Percentiles rank a stretch among this genome's conserved stretches.
These are phyloP conservation scores for Nebria brevicollis DNA, from an alignment of 2,888 invertebrate species.

Conservation along the genomic window DNA sequence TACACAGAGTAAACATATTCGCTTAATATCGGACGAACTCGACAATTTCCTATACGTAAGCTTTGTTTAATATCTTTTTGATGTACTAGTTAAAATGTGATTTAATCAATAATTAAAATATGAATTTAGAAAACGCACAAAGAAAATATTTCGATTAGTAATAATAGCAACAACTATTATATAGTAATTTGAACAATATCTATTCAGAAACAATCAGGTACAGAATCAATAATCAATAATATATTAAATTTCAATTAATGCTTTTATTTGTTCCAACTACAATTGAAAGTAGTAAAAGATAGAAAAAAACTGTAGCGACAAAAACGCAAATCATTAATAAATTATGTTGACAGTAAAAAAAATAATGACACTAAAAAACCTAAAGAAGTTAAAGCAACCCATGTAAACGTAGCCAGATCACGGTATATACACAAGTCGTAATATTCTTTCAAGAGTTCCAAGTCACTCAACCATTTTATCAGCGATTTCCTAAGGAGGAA, in stretches of 20 bases:
- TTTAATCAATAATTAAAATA: background rate
- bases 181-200: background rate
- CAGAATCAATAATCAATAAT: background rate
- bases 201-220: background rate
- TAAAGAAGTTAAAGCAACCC: background rate
- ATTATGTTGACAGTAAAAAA: constrained; percentile 16
- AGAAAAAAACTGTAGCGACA: background rate
- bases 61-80: too few species aligned
- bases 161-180: background rate
- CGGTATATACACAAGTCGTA: constrained; percentile 1
- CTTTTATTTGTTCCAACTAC: background rate
- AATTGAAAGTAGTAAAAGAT: background rate
- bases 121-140: background rate
- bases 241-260: background rate
- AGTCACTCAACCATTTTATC: constrained; percentile 1
- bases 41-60: background rate
- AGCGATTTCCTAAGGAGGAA: constrained; percentile 1
- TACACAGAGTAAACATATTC: background rate
- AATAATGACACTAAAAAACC: constrained; percentile 42
- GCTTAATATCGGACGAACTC: background rate
- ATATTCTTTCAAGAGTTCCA: constrained; percentile 41
- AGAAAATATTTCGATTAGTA: background rate
- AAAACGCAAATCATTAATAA: constrained; percentile 17
- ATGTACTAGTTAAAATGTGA: background rate
- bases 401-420: constrained; percentile 13